Conservation (phyloP, 2,888 invertebrate genomes). For the Stenodera caucasica region DNA sequence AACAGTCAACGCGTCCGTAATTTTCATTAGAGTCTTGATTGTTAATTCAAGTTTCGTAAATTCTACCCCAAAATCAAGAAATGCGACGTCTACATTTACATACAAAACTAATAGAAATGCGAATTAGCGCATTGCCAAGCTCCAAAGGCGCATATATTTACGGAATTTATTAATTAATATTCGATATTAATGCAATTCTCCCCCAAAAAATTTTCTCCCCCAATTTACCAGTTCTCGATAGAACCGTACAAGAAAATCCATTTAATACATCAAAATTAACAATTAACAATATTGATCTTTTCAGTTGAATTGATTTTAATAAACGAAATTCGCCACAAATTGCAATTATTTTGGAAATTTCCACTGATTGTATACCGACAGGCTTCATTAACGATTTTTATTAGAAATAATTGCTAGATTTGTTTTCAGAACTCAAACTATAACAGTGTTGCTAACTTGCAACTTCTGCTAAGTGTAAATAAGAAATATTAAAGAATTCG, state of each 20-base stretch:
- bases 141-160: slow-evolving; percentile 30
- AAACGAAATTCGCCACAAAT: background rate
- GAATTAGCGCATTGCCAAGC: slow-evolving; percentile 35
- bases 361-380: background rate
- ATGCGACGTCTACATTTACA: slow-evolving; percentile 36
- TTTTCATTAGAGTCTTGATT: slow-evolving; percentile 38
- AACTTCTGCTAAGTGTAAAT: background rate
- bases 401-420: too few relatives aligned
- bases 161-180: slow-evolving; percentile 32
- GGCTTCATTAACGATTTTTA: background rate
- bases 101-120: slow-evolving; percentile 40
- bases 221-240: slow-evolving; percentile 11
- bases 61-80: slow-evolving; percentile 37
- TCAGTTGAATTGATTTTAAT: slow-evolving; percentile 5
- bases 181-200: slow-evolving; percentile 25
- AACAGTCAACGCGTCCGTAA: slow-evolving; percentile 33
- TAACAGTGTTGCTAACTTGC: background rate
- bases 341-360: background rate
- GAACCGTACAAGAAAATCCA: background rate
- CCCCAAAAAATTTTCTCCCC: slow-evolving; percentile 12
- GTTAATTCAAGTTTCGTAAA: slow-evolving; percentile 38
- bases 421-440: too few relatives aligned
- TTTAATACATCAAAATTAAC: background rate
- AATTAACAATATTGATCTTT: background rate
- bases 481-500: background rate